phyloP scores from a whole-genome alignment of 37 sponge, comb jelly and placozoan genomes.

The Tethya wilhelma region DNA sequence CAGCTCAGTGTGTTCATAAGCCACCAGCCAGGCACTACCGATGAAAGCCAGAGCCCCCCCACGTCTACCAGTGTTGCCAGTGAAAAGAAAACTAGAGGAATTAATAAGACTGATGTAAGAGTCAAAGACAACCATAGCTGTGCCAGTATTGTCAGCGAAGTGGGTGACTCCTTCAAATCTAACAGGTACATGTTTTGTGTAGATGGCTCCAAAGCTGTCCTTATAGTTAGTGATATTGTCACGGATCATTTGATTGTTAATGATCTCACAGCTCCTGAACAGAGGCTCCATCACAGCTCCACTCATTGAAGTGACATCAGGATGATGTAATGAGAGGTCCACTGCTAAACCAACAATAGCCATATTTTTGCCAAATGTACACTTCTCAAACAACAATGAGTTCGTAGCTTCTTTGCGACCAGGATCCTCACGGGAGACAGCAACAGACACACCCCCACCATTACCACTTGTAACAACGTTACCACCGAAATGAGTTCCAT shows the following conservation, averaged over 20 bases:
- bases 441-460: conserved; percentile 44
- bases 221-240: conserved; percentile 9
- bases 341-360: conserved; percentile 36
- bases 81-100: conserved; percentile 11
- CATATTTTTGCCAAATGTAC: conserved; percentile 15
- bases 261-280: conserved; percentile 45
- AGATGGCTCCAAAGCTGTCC: conserved; percentile 41
- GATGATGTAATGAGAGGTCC: conserved; percentile 28
- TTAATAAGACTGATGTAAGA: conserved; percentile 9
- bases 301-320: conserved; percentile 7
- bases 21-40: conserved; percentile 40
- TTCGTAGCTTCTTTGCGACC: conserved; percentile 13
- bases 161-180: conserved; percentile 20
- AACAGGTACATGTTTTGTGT: conserved; percentile 14
- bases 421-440: background rate
- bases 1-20: background rate
- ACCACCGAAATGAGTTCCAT: background rate
- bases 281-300: conserved; percentile 21
- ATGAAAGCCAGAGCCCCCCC: conserved; percentile 55
- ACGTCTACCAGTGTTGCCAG: conserved; percentile 22
- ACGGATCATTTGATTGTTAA: conserved; percentile 10
- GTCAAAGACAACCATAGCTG: conserved; percentile 36
- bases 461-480: conserved; percentile 16
- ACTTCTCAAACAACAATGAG: conserved; percentile 18
- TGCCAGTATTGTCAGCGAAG: conserved; percentile 31